A percentile compares a stretch with the other conserved stretches of the same genome.
phyloP scores from a whole-genome alignment of 2,113 vertebrate genomes.

The Forbesichthys agassizii region DNA sequence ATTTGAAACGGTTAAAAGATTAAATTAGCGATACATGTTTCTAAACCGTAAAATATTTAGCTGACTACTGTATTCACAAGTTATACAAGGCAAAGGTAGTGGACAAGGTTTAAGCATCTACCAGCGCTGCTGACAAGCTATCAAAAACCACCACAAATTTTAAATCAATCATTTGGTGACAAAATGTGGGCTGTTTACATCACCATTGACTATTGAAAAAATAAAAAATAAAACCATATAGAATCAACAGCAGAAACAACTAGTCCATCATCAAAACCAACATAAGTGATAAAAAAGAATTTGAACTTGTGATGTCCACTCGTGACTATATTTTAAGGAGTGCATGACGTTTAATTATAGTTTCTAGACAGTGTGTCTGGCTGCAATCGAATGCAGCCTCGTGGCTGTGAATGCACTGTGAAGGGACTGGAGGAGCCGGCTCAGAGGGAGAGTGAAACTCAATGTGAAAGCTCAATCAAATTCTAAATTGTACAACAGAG shows the following conservation, averaged over 20 bases:
- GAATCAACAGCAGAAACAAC: too few species aligned
- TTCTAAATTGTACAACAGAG: slow-evolving; percentile 73
- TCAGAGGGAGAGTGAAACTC: slow-evolving; percentile 64
- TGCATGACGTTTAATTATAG: slow-evolving; percentile 30
- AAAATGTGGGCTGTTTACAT: slow-evolving; percentile 12
- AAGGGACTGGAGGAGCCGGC: slow-evolving; percentile 53
- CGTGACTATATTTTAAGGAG: slow-evolving; percentile 5
- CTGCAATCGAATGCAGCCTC: slow-evolving; percentile 10
- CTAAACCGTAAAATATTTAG: too few species aligned
- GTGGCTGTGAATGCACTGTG: slow-evolving; percentile 40
- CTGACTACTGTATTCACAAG: too few species aligned
- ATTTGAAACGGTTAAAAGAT: too few species aligned
- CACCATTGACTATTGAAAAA: background rate
- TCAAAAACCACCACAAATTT: background rate
- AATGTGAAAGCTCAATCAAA: slow-evolving; percentile 77
- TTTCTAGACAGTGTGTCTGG: slow-evolving; percentile 7
- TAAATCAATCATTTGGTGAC: slow-evolving; percentile 2
- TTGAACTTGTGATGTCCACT: slow-evolving; percentile 13
- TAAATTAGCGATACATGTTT: too few species aligned
- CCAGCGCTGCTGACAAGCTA: slow-evolving; percentile 27
- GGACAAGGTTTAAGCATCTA: background rate
- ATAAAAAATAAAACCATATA: too few species aligned
- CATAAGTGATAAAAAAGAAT: background rate
- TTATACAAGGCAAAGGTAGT: too few species aligned
- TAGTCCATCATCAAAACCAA: slow-evolving; percentile 9